Evolutionary conservation across 2,888 invertebrate genomes (phyloP).

Genomic region (Toxonevra muliebris): DNA sequence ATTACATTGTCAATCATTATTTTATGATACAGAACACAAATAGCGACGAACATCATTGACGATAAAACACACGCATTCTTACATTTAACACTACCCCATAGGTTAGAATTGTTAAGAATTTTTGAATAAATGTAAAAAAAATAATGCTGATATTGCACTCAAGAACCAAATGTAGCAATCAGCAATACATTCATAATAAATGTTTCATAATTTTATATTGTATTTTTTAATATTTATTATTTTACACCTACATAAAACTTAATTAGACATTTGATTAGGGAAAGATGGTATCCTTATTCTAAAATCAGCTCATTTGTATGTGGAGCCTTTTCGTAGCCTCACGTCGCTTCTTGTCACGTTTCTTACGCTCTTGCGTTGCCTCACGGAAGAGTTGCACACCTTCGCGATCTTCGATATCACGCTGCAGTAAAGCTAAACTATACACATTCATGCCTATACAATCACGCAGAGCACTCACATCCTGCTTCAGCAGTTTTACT

Average conservation of each 20-base stretch:
- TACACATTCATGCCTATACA: conserved; percentile 86
- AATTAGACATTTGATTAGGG: background rate
- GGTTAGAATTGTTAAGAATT: conserved; percentile 7
- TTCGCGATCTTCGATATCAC: conserved; percentile 78
- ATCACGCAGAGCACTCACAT: conserved; percentile 70
- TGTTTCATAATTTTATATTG: conserved; percentile 36
- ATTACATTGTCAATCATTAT: background rate
- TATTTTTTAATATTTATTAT: conserved; percentile 20
- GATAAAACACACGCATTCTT: background rate
- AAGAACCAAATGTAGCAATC: conserved; percentile 6
- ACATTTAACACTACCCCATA: background rate
- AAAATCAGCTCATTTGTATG: conserved; percentile 50
- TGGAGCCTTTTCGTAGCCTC: conserved; percentile 52
- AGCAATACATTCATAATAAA: conserved; percentile 35
- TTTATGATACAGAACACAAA: background rate
- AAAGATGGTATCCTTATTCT: background rate
- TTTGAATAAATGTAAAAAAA: background rate
- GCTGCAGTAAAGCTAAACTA: conserved; percentile 79
- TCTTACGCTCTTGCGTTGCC: conserved; percentile 72
- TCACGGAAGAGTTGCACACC: conserved; percentile 82
- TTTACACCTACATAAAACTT: conserved; percentile 2
- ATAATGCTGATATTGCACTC: background rate
- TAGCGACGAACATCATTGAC: background rate
- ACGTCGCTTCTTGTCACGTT: conserved; percentile 68
- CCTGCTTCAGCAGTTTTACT: conserved; percentile 50